Percentiles rank a stretch among this genome's conserved stretches.
These are phyloP conservation scores for Hippocampus barbouri DNA, from an alignment of 2,113 vertebrate genomes.

Conservation along the genomic window DNA sequence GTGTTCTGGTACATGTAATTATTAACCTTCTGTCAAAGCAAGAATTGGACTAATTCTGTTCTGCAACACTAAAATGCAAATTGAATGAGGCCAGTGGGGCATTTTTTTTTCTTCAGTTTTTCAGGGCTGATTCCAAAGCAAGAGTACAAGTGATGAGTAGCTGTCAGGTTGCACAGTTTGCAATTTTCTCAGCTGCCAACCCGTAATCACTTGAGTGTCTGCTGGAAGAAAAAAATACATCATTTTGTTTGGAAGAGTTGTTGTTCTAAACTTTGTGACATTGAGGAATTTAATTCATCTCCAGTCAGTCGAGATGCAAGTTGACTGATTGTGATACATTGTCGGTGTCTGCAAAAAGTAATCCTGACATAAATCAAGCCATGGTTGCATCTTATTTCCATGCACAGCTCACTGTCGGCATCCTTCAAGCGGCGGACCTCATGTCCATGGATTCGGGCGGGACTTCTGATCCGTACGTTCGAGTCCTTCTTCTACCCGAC, in stretches of 20 bases:
- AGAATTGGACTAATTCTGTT: no score
- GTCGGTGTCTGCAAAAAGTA: constrained; percentile 19
- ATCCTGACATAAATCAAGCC: constrained; percentile 12
- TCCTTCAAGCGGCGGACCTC: constrained; percentile 93
- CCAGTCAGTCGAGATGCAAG: not conserved
- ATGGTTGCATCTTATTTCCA: not conserved
- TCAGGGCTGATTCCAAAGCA: not conserved
- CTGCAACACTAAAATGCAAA: no score
- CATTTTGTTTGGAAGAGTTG: not conserved
- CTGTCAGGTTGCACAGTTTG: not conserved
- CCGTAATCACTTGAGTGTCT: not conserved
- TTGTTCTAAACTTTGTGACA: constrained; percentile 10
- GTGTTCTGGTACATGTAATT: no score
- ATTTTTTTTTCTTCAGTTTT: not conserved
- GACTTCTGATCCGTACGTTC: constrained; percentile 95
- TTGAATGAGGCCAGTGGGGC: no score
- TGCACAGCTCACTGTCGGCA: constrained; percentile 87
- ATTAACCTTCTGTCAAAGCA: no score
- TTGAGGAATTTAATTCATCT: constrained; percentile 17
- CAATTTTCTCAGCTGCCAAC: not conserved
- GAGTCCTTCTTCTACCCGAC: constrained; percentile 88
- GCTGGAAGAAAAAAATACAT: not conserved
- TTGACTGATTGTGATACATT: constrained; percentile 27
- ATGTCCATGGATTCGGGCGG: constrained; percentile 95
- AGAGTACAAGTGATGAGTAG: not conserved